These are phyloP conservation scores for Aporrectodea caliginosa DNA, from an alignment of 1,140 invertebrate species.

Conservation along the genomic window DNA sequence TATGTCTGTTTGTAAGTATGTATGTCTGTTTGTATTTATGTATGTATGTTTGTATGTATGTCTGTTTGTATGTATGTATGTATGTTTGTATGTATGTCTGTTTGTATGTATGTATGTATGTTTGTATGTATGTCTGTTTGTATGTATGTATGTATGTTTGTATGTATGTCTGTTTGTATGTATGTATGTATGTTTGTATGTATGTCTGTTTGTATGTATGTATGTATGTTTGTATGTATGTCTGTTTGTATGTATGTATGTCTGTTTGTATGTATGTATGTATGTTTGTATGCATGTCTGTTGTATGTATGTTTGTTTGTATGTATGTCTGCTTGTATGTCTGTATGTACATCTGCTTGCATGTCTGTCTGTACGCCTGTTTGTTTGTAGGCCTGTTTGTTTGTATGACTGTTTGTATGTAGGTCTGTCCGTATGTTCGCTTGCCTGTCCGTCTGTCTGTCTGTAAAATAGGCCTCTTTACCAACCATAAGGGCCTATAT, in stretches of 20 bases:
- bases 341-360: not conserved
- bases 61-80: not conserved
- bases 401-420: constrained; percentile 28
- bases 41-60: not conserved
- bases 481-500: no score
- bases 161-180: no score
- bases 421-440: constrained; percentile 9
- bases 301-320: no score
- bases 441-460: no score
- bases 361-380: no score
- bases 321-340: constrained; percentile 22
- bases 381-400: no score
- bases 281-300: constrained; percentile 21
- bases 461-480: no score
- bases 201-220: not conserved
- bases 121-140: not conserved
- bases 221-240: not conserved
- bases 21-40: no score
- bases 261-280: not conserved
- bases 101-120: not conserved
- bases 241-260: not conserved
- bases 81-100: not conserved
- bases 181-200: no score
- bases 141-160: no score
- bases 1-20: no score